A percentile compares a stretch with the other conserved stretches of the same genome.
Evolutionary conservation across 2,888 invertebrate species (phyloP).

Genomic region (Nycteola revayana): DNA sequence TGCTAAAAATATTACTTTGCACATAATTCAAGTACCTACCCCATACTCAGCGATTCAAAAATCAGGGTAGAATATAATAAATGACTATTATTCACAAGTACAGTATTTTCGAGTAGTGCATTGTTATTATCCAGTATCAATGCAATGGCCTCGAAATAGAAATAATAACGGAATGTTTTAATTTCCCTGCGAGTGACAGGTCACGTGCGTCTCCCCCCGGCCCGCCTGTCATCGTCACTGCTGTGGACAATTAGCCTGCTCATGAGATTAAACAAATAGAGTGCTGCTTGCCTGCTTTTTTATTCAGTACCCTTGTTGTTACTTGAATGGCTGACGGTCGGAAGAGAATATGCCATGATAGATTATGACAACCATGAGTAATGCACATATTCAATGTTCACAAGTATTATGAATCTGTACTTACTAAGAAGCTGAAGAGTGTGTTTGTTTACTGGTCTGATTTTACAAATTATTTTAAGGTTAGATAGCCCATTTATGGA

Average conservation of each 20-base stretch:
- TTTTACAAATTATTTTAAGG: too few species aligned
- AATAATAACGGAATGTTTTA: slow-evolving; percentile 81
- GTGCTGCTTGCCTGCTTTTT: slow-evolving; percentile 57
- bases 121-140: too few species aligned
- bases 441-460: too few species aligned
- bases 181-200: slow-evolving; percentile 82
- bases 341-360: slow-evolving; percentile 42
- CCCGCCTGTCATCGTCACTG: slow-evolving; percentile 73
- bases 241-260: slow-evolving; percentile 77
- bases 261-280: slow-evolving; percentile 75
- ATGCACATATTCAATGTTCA: slow-evolving; percentile 29
- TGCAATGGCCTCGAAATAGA: slow-evolving; percentile 46
- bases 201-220: slow-evolving; percentile 64
- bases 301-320: slow-evolving; percentile 44
- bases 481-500: too few species aligned
- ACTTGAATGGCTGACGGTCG: slow-evolving; percentile 35
- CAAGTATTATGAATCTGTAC: too few species aligned
- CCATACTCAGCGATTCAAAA: too few species aligned
- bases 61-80: too few species aligned
- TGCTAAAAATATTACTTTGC: too few species aligned
- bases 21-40: too few species aligned
- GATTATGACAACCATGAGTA: slow-evolving; percentile 53
- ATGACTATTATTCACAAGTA: too few species aligned
- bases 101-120: too few species aligned
- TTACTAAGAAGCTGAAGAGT: too few species aligned